A percentile compares a stretch with the other conserved stretches of the same genome.
Conservation (phyloP, 2,888 invertebrate species). For the Neoitamus cyanurus region DNA sequence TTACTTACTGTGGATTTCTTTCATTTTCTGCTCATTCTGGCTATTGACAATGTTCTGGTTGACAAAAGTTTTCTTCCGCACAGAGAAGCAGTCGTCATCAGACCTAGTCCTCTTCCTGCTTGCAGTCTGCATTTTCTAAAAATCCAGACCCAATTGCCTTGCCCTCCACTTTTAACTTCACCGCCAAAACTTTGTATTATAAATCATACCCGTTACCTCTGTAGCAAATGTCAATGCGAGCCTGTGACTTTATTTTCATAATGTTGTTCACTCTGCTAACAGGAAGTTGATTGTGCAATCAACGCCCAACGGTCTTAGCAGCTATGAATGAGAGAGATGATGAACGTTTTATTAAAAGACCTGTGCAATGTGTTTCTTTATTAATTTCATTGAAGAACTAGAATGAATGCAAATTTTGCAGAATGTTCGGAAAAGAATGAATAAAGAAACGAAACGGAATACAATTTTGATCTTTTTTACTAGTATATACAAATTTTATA, state of each 20-base stretch:
- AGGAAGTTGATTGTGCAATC: background rate
- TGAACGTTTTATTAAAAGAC: no score
- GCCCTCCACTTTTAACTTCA: background rate
- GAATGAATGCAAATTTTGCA: no score
- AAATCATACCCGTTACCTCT: background rate
- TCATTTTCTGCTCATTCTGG: conserved; percentile 52
- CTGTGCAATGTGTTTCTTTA: no score
- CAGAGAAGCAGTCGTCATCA: conserved; percentile 49
- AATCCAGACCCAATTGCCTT: background rate
- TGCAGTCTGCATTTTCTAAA: conserved; percentile 15
- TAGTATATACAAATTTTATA: no score
- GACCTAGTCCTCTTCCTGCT: conserved; percentile 53
- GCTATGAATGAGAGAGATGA: background rate
- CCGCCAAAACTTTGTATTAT: background rate
- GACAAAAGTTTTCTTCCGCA: conserved; percentile 54
- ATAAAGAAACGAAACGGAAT: no score
- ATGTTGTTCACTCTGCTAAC: background rate
- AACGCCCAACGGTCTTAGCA: background rate
- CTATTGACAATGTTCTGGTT: conserved; percentile 53
- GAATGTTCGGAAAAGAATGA: no score
- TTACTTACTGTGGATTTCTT: conserved; percentile 53
- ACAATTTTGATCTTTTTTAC: no score
- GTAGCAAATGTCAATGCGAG: background rate
- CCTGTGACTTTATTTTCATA: background rate
- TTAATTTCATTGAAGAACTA: no score